Evolutionary conservation across 2,888 invertebrate genomes (phyloP).

Genomic region (Latrodectus hesperus): DNA sequence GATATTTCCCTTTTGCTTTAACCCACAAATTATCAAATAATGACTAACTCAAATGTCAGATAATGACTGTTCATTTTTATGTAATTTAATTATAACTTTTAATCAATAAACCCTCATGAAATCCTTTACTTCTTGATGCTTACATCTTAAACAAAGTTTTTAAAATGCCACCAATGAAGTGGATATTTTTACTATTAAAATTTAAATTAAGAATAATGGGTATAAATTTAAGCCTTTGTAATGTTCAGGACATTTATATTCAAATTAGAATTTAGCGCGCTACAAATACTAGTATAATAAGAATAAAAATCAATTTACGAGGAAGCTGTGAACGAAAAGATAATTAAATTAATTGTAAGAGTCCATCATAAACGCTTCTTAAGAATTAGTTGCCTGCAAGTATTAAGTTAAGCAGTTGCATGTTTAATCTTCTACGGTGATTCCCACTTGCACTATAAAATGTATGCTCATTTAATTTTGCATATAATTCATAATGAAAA

Average conservation of each 20-base stretch:
- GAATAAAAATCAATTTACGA: slow-evolving; percentile 1
- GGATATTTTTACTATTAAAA: too few species aligned
- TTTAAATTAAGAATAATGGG: too few species aligned
- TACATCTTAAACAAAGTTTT: too few species aligned
- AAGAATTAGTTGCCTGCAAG: slow-evolving; percentile 14
- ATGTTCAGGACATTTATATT: not conserved
- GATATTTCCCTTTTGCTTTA: too few species aligned
- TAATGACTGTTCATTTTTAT: too few species aligned
- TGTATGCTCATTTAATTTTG: slow-evolving; percentile 12
- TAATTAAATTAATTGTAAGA: slow-evolving; percentile 21
- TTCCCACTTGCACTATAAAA: slow-evolving; percentile 19
- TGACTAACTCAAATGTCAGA: too few species aligned
- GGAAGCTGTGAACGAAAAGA: slow-evolving; percentile 1
- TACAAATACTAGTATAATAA: slow-evolving; percentile 2
- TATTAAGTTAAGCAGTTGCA: slow-evolving; percentile 8
- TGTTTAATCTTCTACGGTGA: slow-evolving; percentile 13
- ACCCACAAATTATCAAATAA: too few species aligned
- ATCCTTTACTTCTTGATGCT: too few species aligned
- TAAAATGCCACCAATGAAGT: too few species aligned
- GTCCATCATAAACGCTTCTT: not conserved
- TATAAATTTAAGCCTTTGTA: not conserved
- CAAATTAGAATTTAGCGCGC: slow-evolving; percentile 2
- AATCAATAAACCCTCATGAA: too few species aligned
- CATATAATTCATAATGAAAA: slow-evolving; percentile 17
- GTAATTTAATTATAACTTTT: too few species aligned